Base-by-base conservation (phyloP, 2,888 invertebrate species). In the Tenthredo notha region DNA sequence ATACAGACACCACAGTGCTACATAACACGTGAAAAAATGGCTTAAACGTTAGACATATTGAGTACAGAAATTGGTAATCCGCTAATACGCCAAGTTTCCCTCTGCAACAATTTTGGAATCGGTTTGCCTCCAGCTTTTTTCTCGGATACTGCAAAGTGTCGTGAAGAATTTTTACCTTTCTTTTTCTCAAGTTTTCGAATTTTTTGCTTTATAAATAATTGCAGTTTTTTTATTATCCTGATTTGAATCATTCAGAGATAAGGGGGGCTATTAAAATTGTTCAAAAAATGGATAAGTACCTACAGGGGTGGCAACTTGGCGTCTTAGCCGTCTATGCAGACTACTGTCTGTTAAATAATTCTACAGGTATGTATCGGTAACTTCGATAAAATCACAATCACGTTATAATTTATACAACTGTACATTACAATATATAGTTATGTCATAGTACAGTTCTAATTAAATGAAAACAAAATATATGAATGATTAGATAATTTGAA, bases 301-400 rank as follows among this genome's bases (percentile, higher is more conserved):
- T 54, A 54, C 54, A n/a, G 54, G 54, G 7, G 54, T 54, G 54
- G 54, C 54, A 77, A 77, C 77, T 80, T 37, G 80, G 61, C 40
- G 33, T 5, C 3, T 80, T 65, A 80, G 18, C 50, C 47, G 21
- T 74, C 43, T 74, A 74, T 74, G 74, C 74, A 43, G 74, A 74
- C 74, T 21, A 15, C 12, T 40, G 80, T 50, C 83, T 83, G 83
- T 70, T 70, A 83, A 83, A 83, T 83, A 83, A 54, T 67, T 83
- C 83, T 65, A 83, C 67, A 83, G 43, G 83, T 80, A 80, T 80
- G 91, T 91, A 91, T 92, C 91, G 92, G 93, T 93, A 93, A 93
- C 93, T 92, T 92, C 91, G 91, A 90, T 91, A 90, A 92, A 92
- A 93, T 92, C 93, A 92, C 92, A 92, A 92, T 93, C 92, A 91